Conservation (phyloP, 1,140 invertebrate species). For the Scaptomyza hsui region DNA sequence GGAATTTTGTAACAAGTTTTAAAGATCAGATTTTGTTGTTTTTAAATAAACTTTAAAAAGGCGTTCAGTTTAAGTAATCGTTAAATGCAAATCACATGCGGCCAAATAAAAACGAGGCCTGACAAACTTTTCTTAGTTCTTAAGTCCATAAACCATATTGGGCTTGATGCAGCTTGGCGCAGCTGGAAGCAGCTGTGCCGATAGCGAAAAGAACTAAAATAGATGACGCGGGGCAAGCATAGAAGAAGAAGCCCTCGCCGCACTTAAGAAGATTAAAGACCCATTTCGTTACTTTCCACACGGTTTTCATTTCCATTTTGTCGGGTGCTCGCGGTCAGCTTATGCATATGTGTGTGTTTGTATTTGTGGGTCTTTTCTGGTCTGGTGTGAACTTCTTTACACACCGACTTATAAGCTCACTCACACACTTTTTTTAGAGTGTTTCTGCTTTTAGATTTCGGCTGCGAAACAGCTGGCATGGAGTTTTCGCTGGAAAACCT, state of each 20-base stretch:
- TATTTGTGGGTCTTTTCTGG: conserved; percentile 14
- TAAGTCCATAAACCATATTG: conserved; percentile 30
- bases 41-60: too few relatives aligned
- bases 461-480: background rate
- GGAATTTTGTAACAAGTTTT: background rate
- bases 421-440: background rate
- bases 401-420: conserved; percentile 16
- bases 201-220: conserved; percentile 15
- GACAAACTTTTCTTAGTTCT: conserved; percentile 6
- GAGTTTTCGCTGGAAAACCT: too few relatives aligned
- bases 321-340: conserved; percentile 40
- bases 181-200: conserved; percentile 44
- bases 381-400: conserved; percentile 18
- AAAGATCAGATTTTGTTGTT: too few relatives aligned
- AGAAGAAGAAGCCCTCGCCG: conserved; percentile 1
- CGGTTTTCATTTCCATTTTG: conserved; percentile 42
- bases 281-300: conserved; percentile 51
- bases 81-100: too few relatives aligned
- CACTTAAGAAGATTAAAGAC: conserved; percentile 77
- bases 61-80: background rate
- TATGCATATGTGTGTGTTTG: conserved; percentile 23
- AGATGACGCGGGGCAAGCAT: too few relatives aligned
- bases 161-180: conserved; percentile 12
- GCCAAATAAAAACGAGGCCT: background rate
- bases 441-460: background rate